Conservation (phyloP, 2,797 vertebrate species). For the Spizella passerina region DNA sequence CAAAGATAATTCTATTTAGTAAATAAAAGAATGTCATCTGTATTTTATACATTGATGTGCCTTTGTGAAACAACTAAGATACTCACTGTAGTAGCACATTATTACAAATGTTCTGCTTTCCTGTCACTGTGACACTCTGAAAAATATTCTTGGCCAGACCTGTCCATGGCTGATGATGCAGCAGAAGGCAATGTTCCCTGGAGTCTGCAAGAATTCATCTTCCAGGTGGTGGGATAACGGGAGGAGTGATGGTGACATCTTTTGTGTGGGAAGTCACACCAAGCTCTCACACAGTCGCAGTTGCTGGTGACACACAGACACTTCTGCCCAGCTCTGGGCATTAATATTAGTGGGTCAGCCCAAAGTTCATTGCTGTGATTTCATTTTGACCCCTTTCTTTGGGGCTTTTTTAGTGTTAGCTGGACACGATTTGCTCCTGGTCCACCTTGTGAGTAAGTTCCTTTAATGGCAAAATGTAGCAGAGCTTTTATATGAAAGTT, state of each 20-base stretch:
- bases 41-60: background rate
- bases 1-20: background rate
- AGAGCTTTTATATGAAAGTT: background rate
- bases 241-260: background rate
- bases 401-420: rapidly evolving
- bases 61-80: background rate
- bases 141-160: conserved; percentile 8
- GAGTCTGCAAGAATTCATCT: background rate
- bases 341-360: background rate
- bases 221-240: background rate
- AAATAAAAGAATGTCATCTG: background rate
- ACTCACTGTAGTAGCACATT: background rate
- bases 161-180: background rate
- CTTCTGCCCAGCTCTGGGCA: background rate
- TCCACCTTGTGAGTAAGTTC: background rate
- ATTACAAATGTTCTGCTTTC: background rate
- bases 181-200: conserved; percentile 26
- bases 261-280: background rate
- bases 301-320: background rate
- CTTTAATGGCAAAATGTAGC: background rate
- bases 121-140: background rate
- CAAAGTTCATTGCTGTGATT: background rate
- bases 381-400: background rate
- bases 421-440: background rate
- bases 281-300: background rate